Base-by-base conservation (phyloP, 1,140 invertebrate genomes). In the Spodoptera frugiperda region DNA sequence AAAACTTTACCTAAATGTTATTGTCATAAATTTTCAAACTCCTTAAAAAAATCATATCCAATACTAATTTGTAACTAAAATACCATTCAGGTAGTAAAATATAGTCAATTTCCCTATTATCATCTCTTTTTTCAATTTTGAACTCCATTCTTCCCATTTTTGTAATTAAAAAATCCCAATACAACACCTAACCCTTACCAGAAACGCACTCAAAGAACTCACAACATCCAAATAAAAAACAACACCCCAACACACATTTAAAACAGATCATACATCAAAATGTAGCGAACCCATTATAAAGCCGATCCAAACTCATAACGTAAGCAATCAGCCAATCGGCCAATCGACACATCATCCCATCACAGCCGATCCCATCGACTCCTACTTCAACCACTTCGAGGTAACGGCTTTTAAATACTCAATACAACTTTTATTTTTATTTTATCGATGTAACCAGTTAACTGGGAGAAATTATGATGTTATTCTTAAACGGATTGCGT, bases 331-430 rank as follows among this genome's bases (percentile, higher is more conserved):
- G n/a, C 15, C 15, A 17, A 44, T 44, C 33, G 15, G 1, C 8
- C 39, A 15, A 59, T 33, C 25, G 15, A 30, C 5, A 9, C 57
- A 59, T 3, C 57, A 17, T 44, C 57, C 33, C 57, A 61, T 59
- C n/a, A 39, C 14, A 44, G 3, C 8, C 15, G 51, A 61, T 61
- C 39, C 57, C 17, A 61, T 61, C 57, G 19, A n/a, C 57, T 55
- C 10, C 54, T 55, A 55, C 54, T 55, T 55, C 15, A 55, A 30
- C 54, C 54, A 55, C 54, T 44, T 44, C 1, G n/a, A n/a, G 14
- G 17, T 61, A 39, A 61, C 39, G 33, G 57, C 57, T 39, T 44
- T 61, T 15, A 39, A n/a, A 11, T 25, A 44, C 8, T 61, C 2
- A n/a, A 44, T 61, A 39, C 17, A 39, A 33, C 39, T 53, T 61